Evolutionary conservation across 2,888 invertebrate species (phyloP).

Genomic region (Xanthia icteritia): DNA sequence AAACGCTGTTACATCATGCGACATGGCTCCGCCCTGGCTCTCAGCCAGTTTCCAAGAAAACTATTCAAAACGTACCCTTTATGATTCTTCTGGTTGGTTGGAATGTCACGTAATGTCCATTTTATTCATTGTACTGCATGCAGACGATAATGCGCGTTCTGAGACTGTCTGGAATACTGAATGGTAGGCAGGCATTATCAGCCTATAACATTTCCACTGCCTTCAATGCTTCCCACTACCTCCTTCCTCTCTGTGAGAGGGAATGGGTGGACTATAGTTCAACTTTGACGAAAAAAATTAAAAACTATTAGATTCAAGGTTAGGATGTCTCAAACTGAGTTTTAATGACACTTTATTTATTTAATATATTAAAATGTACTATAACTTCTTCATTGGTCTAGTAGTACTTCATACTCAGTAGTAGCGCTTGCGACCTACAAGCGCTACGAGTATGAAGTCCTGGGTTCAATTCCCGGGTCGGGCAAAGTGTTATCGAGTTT

Average conservation of each 20-base stretch:
- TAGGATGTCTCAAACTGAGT: background rate
- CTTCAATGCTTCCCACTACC: no score
- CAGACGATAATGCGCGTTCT: conserved; percentile 42
- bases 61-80: conserved; percentile 52
- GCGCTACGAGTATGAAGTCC: background rate
- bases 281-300: background rate
- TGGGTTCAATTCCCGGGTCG: background rate
- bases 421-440: no score
- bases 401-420: no score
- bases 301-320: background rate
- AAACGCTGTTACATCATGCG: conserved; percentile 36
- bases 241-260: background rate
- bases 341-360: background rate
- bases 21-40: conserved; percentile 36
- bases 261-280: background rate
- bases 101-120: conserved; percentile 49
- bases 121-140: conserved; percentile 56
- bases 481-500: background rate
- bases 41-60: conserved; percentile 52
- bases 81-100: conserved; percentile 47
- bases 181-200: background rate
- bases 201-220: background rate
- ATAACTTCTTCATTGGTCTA: background rate
- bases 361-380: background rate
- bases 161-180: conserved; percentile 29